Percentiles rank a stretch among this genome's conserved stretches.
Conservation (phyloP, 1,140 invertebrate genomes). For the Ctenoplectra terminalis region DNA sequence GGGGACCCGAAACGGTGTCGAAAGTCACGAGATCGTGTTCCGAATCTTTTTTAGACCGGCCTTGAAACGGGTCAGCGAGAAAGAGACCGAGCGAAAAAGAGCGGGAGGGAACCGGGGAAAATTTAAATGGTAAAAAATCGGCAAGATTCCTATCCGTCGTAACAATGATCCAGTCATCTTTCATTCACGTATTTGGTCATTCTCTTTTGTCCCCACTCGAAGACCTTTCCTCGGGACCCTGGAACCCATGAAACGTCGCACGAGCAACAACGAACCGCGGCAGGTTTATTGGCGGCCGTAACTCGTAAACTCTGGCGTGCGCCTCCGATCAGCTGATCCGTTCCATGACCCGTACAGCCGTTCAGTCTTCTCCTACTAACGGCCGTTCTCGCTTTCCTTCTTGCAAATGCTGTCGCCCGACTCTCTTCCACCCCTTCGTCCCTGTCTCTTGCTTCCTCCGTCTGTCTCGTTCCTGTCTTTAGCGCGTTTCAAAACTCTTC, state of each 20-base stretch:
- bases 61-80: not conserved
- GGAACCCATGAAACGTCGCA: conserved; percentile 79
- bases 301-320: conserved; percentile 83
- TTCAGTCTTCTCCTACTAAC: conserved; percentile 72
- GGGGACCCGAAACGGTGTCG: conserved; percentile 3
- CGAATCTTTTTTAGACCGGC: not conserved
- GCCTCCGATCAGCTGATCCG: conserved; percentile 83
- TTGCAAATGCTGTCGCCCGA: not conserved
- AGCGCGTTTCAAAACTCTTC: not conserved
- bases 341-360: conserved; percentile 78
- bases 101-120: not conserved
- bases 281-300: conserved; percentile 83
- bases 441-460: too few relatives aligned
- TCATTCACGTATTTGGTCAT: conserved; percentile 73
- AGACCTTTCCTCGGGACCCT: conserved; percentile 70
- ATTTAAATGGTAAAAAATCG: not conserved
- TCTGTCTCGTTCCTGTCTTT: not conserved
- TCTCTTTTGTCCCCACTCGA: conserved; percentile 63
- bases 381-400: conserved; percentile 50
- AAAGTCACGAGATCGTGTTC: conserved; percentile 24
- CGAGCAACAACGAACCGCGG: conserved; percentile 80
- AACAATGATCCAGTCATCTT: conserved; percentile 68
- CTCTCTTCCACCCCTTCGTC: not conserved
- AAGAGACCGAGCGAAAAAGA: too few relatives aligned
- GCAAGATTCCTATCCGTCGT: conserved; percentile 32